A percentile compares a stretch with the other conserved stretches of the same genome.
phyloP scores from a whole-genome alignment of 1,140 invertebrate species.

The Cotesia chilonis region DNA sequence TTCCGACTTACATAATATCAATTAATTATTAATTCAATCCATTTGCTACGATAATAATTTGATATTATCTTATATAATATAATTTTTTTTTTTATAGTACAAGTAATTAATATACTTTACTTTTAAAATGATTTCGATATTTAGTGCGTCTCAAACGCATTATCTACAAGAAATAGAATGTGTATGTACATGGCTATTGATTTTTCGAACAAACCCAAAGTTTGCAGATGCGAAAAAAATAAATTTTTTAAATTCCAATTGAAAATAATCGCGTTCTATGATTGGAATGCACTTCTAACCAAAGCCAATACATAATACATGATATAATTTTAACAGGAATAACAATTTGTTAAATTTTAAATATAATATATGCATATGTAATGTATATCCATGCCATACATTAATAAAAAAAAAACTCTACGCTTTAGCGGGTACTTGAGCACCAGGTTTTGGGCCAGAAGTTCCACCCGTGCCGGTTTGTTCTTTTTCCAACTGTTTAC shows the following conservation, averaged over 20 bases:
- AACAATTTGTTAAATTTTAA: slow-evolving; percentile 2
- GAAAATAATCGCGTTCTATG: no score
- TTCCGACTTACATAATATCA: no score
- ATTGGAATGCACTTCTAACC: slow-evolving; percentile 36
- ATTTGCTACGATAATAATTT: no score
- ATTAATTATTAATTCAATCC: no score
- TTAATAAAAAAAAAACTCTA: slow-evolving; percentile 55
- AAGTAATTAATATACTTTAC: no score
- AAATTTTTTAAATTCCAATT: no score
- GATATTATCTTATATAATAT: no score
- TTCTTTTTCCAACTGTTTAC: slow-evolving; percentile 93
- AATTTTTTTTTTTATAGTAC: no score
- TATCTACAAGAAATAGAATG: not conserved
- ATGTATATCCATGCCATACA: slow-evolving; percentile 1
- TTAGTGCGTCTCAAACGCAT: no score
- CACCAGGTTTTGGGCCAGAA: slow-evolving; percentile 65
- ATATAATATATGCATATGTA: slow-evolving; percentile 7
- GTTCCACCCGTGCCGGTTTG: slow-evolving; percentile 65
- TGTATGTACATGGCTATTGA: slow-evolving; percentile 43
- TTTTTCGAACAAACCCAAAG: not conserved
- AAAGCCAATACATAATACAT: slow-evolving; percentile 2
- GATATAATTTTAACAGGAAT: not conserved
- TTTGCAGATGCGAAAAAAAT: no score
- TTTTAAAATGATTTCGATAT: no score
- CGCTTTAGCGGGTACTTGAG: slow-evolving; percentile 72